phyloP scores from a whole-genome alignment of 35 echinoderm and acorn worm species.

The Ophioderma brevispina region DNA sequence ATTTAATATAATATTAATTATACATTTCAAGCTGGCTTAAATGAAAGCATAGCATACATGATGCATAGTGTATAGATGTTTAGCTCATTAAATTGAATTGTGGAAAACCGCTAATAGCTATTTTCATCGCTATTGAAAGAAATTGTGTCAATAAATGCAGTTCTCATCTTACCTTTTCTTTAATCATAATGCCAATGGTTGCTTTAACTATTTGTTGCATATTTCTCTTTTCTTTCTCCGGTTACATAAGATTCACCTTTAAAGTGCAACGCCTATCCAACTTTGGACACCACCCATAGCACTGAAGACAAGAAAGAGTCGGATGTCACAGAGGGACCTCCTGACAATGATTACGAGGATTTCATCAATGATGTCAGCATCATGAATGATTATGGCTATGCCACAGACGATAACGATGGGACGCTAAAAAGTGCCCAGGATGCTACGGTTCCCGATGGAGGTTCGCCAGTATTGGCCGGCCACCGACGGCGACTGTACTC shows the following conservation, averaged over 20 bases:
- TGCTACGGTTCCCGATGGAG: constrained; percentile 76
- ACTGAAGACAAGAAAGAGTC: constrained; percentile 16
- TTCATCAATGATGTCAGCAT: constrained; percentile 86
- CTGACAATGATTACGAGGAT: constrained; percentile 88
- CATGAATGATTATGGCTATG: constrained; percentile 55
- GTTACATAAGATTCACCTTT: constrained; percentile 71
- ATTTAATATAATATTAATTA: too few species aligned
- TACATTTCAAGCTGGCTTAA: too few species aligned
- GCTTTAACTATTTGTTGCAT: background rate
- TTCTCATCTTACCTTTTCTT: too few species aligned
- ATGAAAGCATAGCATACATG: too few species aligned
- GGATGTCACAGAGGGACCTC: constrained; percentile 39
- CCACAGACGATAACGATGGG: constrained; percentile 43
- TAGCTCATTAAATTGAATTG: too few species aligned
- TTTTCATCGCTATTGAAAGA: too few species aligned
- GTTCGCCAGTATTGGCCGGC: background rate
- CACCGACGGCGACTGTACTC: constrained; percentile 65
- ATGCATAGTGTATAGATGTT: too few species aligned
- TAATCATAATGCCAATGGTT: background rate
- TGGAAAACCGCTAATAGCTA: too few species aligned
- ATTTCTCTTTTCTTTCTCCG: background rate
- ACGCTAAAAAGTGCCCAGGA: constrained; percentile 26
- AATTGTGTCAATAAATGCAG: too few species aligned
- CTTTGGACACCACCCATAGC: constrained; percentile 3
- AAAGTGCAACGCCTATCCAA: constrained; percentile 81